A percentile compares a stretch with the other conserved stretches of the same genome.
phyloP scores from a whole-genome alignment of 1,140 invertebrate genomes.

The Saxidomus purpurata region DNA sequence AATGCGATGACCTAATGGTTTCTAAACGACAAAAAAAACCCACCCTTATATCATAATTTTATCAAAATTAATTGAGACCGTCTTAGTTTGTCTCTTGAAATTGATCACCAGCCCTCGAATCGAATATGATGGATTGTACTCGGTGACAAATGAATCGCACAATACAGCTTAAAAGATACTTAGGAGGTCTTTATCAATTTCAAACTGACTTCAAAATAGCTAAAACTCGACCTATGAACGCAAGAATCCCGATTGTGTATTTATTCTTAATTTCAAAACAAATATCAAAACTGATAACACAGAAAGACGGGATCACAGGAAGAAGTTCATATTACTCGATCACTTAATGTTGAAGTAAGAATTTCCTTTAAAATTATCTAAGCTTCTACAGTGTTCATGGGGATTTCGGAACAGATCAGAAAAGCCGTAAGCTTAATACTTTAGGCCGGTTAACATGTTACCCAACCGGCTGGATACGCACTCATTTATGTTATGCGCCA shows the following conservation, averaged over 20 bases:
- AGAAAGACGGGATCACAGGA: not conserved
- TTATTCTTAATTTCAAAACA: conserved; percentile 37
- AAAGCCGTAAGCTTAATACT: no score
- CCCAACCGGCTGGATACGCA: no score
- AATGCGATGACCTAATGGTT: no score
- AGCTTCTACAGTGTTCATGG: not conserved
- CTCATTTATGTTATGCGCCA: no score
- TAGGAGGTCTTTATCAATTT: conserved; percentile 19
- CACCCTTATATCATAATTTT: no score
- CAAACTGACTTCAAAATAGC: not conserved
- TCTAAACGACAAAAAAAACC: no score
- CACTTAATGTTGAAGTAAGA: not conserved
- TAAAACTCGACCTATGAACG: conserved; percentile 27
- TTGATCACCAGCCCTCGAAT: not conserved
- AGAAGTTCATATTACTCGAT: not conserved
- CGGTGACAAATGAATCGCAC: not conserved
- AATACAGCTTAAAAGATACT: conserved; percentile 27
- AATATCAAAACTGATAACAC: not conserved
- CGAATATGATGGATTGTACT: not conserved
- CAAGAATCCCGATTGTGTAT: not conserved
- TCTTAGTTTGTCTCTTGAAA: no score
- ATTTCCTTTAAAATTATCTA: not conserved
- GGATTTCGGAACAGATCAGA: no score
- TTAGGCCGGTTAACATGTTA: no score
- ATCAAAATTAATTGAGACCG: no score